These are phyloP conservation scores for Polyergus mexicanus DNA, from an alignment of 1,140 invertebrate species.

Conservation along the genomic window DNA sequence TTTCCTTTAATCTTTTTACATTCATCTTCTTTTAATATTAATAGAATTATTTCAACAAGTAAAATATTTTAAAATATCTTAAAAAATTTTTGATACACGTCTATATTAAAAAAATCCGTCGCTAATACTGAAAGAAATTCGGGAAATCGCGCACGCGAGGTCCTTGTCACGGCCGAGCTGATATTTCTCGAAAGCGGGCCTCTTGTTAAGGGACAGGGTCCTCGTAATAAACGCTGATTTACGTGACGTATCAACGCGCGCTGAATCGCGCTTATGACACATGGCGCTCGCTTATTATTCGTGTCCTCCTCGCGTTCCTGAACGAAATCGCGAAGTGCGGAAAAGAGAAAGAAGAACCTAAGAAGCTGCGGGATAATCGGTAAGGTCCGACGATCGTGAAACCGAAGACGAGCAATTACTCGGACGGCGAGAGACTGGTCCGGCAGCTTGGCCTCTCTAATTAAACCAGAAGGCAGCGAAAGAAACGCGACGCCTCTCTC, in stretches of 20 bases:
- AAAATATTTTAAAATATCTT: neutral
- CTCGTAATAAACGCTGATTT: slow-evolving; percentile 75
- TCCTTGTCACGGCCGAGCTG: neutral
- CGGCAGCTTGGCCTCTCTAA: slow-evolving; percentile 42
- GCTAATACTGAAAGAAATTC: neutral
- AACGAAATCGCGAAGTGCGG: slow-evolving; percentile 5
- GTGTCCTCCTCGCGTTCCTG: slow-evolving; percentile 9
- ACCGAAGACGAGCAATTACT: slow-evolving; percentile 68
- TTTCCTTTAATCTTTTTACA: neutral
- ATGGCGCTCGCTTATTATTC: slow-evolving; percentile 63
- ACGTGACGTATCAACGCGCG: slow-evolving; percentile 68
- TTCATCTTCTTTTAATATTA: no score
- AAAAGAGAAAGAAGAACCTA: slow-evolving; percentile 2
- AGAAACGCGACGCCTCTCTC: slow-evolving; percentile 6
- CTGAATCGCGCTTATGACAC: slow-evolving; percentile 56
- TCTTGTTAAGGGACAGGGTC: slow-evolving; percentile 31
- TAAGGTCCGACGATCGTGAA: slow-evolving; percentile 58
- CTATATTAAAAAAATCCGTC: slow-evolving; percentile 14
- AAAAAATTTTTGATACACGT: neutral
- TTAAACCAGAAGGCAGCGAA: slow-evolving; percentile 48
- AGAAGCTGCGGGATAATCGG: slow-evolving; percentile 9
- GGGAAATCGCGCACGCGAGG: slow-evolving; percentile 7
- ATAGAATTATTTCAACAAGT: no score
- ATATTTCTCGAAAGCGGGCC: slow-evolving; percentile 60
- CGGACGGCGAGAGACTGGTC: slow-evolving; percentile 13